Conservation (phyloP, 1,140 invertebrate species). For the Pectinophora gossypiella region DNA sequence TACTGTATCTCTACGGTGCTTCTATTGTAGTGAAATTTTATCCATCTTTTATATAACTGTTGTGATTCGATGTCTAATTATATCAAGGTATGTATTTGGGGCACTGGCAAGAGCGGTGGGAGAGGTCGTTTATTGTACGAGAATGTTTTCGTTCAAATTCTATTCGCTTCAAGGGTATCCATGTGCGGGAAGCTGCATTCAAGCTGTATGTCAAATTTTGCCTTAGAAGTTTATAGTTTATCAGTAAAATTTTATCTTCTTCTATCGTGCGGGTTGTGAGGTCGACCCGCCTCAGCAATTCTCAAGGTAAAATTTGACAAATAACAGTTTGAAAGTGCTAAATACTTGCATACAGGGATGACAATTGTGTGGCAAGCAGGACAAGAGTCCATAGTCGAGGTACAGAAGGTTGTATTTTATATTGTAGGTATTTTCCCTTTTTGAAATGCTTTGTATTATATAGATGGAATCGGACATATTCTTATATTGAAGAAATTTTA, state of each 20-base stretch:
- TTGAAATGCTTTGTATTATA: constrained; percentile 73
- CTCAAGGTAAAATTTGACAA: not conserved
- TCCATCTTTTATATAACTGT: constrained; percentile 7
- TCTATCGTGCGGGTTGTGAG: too few relatives aligned
- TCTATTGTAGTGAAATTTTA: constrained; percentile 16
- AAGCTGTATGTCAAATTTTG: too few relatives aligned
- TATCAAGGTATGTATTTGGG: not conserved
- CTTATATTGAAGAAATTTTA: constrained; percentile 73
- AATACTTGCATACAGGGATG: constrained; percentile 10
- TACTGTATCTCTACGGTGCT: constrained; percentile 25
- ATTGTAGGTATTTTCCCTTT: constrained; percentile 65
- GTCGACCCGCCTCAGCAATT: too few relatives aligned
- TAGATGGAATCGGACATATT: constrained; percentile 74
- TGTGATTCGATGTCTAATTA: constrained; percentile 3
- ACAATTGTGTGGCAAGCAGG: constrained; percentile 5
- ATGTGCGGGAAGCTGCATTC: too few relatives aligned
- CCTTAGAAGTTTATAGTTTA: too few relatives aligned
- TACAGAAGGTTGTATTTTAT: constrained; percentile 64
- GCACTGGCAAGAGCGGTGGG: constrained; percentile 3
- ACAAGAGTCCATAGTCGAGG: constrained; percentile 25
- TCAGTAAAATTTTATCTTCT: too few relatives aligned
- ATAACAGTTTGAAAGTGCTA: not conserved
- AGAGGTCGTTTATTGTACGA: constrained; percentile 40
- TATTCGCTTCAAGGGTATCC: too few relatives aligned
- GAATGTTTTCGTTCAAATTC: too few relatives aligned